Base-by-base conservation (phyloP, 2,797 vertebrate species). In the Danio tinwini region DNA sequence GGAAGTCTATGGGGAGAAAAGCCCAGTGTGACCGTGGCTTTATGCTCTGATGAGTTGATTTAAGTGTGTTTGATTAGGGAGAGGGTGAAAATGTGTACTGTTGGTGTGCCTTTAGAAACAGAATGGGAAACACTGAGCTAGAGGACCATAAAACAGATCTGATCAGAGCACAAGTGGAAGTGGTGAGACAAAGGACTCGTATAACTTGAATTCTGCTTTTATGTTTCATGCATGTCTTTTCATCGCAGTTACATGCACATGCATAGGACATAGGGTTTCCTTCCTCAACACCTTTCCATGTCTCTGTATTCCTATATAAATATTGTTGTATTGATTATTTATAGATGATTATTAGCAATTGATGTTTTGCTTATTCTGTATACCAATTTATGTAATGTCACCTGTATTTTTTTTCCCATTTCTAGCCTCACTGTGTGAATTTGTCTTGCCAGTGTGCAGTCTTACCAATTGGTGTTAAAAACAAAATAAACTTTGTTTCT, bases 241-340 rank as follows among this genome's bases (percentile, higher is more conserved):
- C 88, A 87, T 90, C 88, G 87, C 86, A 90, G 84, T 86, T 88
- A 86, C 87, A 85, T 84, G 87, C 84, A 86, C 79, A 89, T 86
- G 86, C 89, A 67, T 77, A 82, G 80, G 76, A 88, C 88, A 87
- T n/a, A n/a, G n/a, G 86, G 86, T 86, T 90, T 87, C 87, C 80
- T 89, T 84, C 89, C 81, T 85, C 82, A 82, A 87, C 89, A 87
- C 86, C 58, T 85, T 85, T 56, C 55, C 63, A 61, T 85, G 74
- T 82, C 84, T 75, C 79, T 88, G 88, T 86, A 84, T 85, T 88
- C 80, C 83, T 91, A 90, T 88, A 92, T 90, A 86, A 87, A 88
- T 86, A 78, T 77, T 89, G 89, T 90, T 89, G 91, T 72, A 79
- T 93, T 88, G 89, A 89, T 88, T 95, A 93, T 94, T 95, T 94